Evolutionary conservation across 1,140 invertebrate genomes (phyloP), one percentile per base, ranked within the genome.

Genomic region (Drosophila triauraria): DNA sequence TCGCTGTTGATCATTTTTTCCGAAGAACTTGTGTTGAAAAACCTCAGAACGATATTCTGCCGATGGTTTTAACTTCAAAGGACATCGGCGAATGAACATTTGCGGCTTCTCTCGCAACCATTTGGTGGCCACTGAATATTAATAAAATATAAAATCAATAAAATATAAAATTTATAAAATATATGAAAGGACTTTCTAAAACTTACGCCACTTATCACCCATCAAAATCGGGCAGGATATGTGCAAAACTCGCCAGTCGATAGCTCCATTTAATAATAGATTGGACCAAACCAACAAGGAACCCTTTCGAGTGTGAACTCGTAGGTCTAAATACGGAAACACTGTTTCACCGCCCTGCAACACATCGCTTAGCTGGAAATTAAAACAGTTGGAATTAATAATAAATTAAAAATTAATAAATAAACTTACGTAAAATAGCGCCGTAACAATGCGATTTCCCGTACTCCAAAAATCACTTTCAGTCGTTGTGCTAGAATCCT

Each of bases 121-220:
- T 46, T 61, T 74, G 10, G 64, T 69, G 32, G 64, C 70, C 44
- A 74, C 64, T 69, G n/a, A 15, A 63, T 5, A 35, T 5, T n/a
- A 17, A 56, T 32, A 9, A 40, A 62, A 62, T 30, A 30, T 15
- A 15, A 46, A 53, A 47, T 43, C 0, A 10, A 15, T 23, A 3
- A 25, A 70, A 62, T 38, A 40, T 27, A 15, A 46, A 61, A 47
- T 44, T 0, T 8, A 15, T 23, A 5, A 32, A 35, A 13, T 20
- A 27, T 65, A 40, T 23, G 1, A 35, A 54, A 2, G 17, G 3
- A 10, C 9, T 27, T 12, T 50, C 1, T 0, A 35, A 17, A 38
- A 0, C 68, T 56, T 71, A 71, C 42, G 32, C 71, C 71, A 75
- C 13, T 75, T 72, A 42, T 75, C 57, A 3, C 68, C 71, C 43